Evolutionary conservation across 2,113 vertebrate species (phyloP).

Genomic region (Colistium nudipinnis): DNA sequence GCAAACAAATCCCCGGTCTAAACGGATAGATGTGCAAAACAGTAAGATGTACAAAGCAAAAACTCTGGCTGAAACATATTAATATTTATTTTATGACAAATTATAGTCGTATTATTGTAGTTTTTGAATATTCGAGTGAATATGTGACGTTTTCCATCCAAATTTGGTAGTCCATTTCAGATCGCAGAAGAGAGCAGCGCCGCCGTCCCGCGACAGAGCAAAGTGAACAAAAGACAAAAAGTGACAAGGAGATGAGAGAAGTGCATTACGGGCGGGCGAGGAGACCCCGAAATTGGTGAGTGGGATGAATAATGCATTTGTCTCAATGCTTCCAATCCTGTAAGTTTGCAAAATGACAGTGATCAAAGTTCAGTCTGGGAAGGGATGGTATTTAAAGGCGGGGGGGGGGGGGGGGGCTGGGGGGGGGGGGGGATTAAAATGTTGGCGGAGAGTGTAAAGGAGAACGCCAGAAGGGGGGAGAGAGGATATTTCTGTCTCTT

Average conservation of each 20-base stretch:
- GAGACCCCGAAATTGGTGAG: slow-evolving; percentile 64
- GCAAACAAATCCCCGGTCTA: neutral
- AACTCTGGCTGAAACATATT: neutral
- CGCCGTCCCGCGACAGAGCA: slow-evolving; percentile 32
- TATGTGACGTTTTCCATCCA: slow-evolving; percentile 14
- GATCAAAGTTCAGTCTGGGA: slow-evolving; percentile 79
- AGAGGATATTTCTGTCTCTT: slow-evolving; percentile 69
- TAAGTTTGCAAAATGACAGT: slow-evolving; percentile 76
- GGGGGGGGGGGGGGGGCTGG: too few relatives aligned
- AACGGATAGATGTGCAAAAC: neutral
- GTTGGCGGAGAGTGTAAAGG: slow-evolving; percentile 64
- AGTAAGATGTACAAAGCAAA: neutral
- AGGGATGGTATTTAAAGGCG: slow-evolving; percentile 72
- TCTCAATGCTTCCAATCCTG: slow-evolving; percentile 72
- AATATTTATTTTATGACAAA: neutral
- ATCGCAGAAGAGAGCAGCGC: slow-evolving; percentile 40
- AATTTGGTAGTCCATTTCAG: slow-evolving; percentile 21
- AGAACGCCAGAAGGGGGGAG: slow-evolving; percentile 58
- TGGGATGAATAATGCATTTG: slow-evolving; percentile 76
- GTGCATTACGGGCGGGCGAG: slow-evolving; percentile 68
- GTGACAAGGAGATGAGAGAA: slow-evolving; percentile 71
- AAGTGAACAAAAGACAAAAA: slow-evolving; percentile 61
- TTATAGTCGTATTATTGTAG: neutral
- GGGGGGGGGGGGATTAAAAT: slow-evolving; percentile 74
- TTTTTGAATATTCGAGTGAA: neutral